phyloP scores from a whole-genome alignment of 2,113 vertebrate species.

The Tylochromis polylepis region DNA sequence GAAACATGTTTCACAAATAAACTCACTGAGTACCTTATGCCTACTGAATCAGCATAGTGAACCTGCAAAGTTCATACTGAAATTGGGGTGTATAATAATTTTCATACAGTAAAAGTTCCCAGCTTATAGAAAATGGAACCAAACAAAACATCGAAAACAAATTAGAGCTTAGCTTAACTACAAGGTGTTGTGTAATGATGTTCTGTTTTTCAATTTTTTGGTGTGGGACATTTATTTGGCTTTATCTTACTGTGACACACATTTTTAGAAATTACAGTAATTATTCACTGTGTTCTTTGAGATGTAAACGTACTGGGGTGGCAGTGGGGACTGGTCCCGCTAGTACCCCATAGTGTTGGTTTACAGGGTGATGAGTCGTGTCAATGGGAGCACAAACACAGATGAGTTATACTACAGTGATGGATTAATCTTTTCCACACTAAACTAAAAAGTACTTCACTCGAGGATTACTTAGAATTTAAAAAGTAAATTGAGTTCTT shows the following conservation, averaged over 20 bases:
- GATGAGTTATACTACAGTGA: not conserved
- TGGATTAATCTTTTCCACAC: not conserved
- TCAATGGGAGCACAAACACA: not conserved
- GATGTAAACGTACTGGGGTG: not conserved
- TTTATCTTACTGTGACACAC: not conserved
- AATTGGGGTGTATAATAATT: not conserved
- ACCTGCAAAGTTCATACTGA: not conserved
- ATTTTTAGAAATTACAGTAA: too few species aligned
- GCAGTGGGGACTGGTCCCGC: accelerated
- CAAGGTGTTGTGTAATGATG: too few species aligned
- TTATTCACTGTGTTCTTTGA: too few species aligned
- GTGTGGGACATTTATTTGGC: not conserved
- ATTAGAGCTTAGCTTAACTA: not conserved
- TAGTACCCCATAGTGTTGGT: not conserved
- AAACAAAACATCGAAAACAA: not conserved
- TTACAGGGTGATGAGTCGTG: not conserved
- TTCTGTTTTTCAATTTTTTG: too few species aligned
- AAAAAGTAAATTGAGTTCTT: not conserved
- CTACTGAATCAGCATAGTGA: not conserved
- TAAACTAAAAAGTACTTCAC: not conserved
- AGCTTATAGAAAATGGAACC: not conserved
- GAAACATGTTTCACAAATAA: not conserved
- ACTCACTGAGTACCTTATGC: not conserved
- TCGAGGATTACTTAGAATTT: not conserved
- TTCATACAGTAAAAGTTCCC: not conserved